A percentile compares a stretch with the other conserved stretches of the same genome.
phyloP scores from a whole-genome alignment of 2,797 vertebrate genomes.

The Ficedula albicollis region DNA sequence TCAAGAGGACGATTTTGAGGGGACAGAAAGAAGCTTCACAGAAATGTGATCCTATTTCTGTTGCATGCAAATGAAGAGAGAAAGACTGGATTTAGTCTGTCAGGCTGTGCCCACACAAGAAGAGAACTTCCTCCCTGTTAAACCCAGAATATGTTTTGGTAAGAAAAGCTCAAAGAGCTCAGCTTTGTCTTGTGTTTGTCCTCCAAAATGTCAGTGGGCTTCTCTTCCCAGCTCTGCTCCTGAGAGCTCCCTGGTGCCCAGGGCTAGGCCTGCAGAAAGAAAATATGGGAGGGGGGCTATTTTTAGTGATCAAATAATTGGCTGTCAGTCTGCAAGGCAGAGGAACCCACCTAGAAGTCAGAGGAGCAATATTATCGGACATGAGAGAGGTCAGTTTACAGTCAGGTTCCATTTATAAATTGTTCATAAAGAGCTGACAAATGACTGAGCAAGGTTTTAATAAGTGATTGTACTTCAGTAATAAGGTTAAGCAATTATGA shows the following conservation, averaged over 20 bases:
- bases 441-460: neutral
- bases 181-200: neutral
- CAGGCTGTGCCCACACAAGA: neutral
- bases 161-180: neutral
- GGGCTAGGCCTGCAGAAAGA: neutral
- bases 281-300: neutral
- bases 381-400: neutral
- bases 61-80: neutral
- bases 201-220: neutral
- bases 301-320: neutral
- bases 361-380: accelerated
- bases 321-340: neutral
- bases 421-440: neutral
- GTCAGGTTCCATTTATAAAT: neutral
- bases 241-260: neutral
- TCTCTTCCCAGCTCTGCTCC: neutral
- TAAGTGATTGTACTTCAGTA: neutral
- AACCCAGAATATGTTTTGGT: neutral
- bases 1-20: neutral
- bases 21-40: neutral
- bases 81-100: neutral
- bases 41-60: neutral
- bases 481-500: slow-evolving; percentile 13
- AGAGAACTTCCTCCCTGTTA: neutral
- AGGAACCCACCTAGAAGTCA: neutral